Percentiles rank a stretch among this genome's conserved stretches.
phyloP scores from a whole-genome alignment of 2,113 vertebrate genomes.

The Ophthalmolycus amberensis region DNA sequence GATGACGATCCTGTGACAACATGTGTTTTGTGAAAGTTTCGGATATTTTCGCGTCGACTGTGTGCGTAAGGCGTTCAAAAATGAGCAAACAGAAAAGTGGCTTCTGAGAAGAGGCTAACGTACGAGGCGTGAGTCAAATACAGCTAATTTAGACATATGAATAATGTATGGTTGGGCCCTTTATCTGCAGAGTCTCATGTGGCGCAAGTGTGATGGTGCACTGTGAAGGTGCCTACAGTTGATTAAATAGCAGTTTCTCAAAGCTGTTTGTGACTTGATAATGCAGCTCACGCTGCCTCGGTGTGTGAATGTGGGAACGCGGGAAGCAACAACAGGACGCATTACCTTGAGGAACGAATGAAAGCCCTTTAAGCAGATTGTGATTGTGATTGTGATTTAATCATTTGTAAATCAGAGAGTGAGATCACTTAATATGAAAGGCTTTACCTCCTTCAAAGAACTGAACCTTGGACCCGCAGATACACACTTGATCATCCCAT shows the following conservation, averaged over 20 bases:
- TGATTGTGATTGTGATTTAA: slow-evolving; percentile 59
- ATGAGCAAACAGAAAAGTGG: background rate
- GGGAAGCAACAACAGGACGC: slow-evolving; percentile 12
- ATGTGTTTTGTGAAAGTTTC: slow-evolving; percentile 20
- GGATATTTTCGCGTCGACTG: background rate
- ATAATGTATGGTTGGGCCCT: slow-evolving; percentile 10
- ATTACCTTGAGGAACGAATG: slow-evolving; percentile 25
- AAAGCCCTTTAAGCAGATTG: slow-evolving; percentile 25
- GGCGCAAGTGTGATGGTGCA: slow-evolving; percentile 17
- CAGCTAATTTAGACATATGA: slow-evolving; percentile 8
- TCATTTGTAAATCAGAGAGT: slow-evolving; percentile 63
- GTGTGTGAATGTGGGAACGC: slow-evolving; percentile 4
- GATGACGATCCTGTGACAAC: slow-evolving; percentile 34
- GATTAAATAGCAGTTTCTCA: slow-evolving; percentile 11
- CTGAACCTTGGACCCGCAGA: slow-evolving; percentile 55
- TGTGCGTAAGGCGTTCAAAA: slow-evolving; percentile 3
- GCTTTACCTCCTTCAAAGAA: slow-evolving; percentile 64
- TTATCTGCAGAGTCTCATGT: slow-evolving; percentile 22
- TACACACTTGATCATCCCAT: slow-evolving; percentile 52
- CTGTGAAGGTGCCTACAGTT: background rate
- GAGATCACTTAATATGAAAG: slow-evolving; percentile 64
- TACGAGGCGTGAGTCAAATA: background rate
- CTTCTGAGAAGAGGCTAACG: background rate
- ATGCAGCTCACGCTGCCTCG: background rate
- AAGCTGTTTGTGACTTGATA: slow-evolving; percentile 2